Evolutionary conservation across 2,113 vertebrate species (phyloP), one percentile per base, ranked within the genome.

Genomic region (Sylvietta virens): DNA sequence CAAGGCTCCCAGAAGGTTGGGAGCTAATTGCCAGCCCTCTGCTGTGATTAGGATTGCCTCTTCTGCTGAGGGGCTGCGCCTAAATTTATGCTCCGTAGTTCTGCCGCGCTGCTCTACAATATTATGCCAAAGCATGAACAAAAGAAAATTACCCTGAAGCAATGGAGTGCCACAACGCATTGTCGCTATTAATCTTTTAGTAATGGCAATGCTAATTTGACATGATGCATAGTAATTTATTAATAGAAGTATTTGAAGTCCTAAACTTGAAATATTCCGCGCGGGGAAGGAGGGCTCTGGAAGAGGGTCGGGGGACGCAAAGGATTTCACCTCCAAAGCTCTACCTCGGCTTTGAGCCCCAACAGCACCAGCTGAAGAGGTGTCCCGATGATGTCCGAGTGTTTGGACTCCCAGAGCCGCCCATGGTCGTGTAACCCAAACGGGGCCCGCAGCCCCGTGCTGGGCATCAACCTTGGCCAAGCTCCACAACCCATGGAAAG

Each of bases 111-210:
- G 85, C 91, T 87, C 18, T 23, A 10, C 45, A 10, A 78, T 92
- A 95, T 97, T 97, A 97, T 96, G 96, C 95, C 95, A 89, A 94
- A 85, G 85, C 93, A 95, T 95, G 96, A 96, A 97, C 96, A 97
- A 96, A 96, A 94, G 96, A 26, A 96, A 97, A 97, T 97, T 93
- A 96, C 97, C 96, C 95, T n/a, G 96, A 94, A 97, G 97, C 95
- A 64, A 96, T 94, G 94, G 95, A 95, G 93, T 95, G 95, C 96
- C 95, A 95, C 94, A 85, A 97, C 37, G 90, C 92, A 88, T 95
- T 96, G 94, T 92, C 28, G 73, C 93, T 97, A 96, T 96, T 96
- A 94, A 96, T 97, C 97, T 97, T 97, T 95, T 88, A 95, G 96
- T 93, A 97, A 96, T 95, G 90, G 94, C 94, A 94, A 96, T 93